phyloP scores from a whole-genome alignment of 37 sponge, comb jelly and placozoan species.

The Lycopodina hypogea region DNA sequence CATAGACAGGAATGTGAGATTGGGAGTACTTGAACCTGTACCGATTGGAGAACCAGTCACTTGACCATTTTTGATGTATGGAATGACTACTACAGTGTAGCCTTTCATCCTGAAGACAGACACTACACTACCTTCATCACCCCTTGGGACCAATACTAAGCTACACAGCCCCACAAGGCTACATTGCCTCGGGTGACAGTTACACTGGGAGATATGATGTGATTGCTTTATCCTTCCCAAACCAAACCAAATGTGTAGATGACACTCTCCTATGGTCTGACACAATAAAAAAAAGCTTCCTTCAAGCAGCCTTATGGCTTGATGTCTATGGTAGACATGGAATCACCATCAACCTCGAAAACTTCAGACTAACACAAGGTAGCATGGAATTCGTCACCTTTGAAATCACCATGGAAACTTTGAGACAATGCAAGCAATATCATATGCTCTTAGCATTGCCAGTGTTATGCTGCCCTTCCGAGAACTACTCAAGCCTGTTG shows the following conservation, averaged over 20 bases:
- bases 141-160: conserved; percentile 35
- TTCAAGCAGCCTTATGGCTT: conserved; percentile 40
- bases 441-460: conserved; percentile 51
- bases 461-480: conserved; percentile 46
- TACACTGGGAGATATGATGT: conserved; percentile 35
- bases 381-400: conserved; percentile 51
- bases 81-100: conserved; percentile 45
- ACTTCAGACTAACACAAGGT: conserved; percentile 33
- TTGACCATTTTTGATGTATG: conserved; percentile 43
- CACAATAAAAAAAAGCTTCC: conserved; percentile 47
- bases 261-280: conserved; percentile 40
- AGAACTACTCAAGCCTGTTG: conserved; percentile 33
- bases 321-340: conserved; percentile 49
- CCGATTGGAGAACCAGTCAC: conserved; percentile 49
- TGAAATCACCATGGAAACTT: conserved; percentile 44
- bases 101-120: conserved; percentile 14
- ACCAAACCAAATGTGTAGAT: conserved; percentile 31
- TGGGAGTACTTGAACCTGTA: conserved; percentile 53
- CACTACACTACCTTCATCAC: conserved; percentile 39
- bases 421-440: conserved; percentile 45
- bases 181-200: conserved; percentile 40
- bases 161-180: conserved; percentile 41
- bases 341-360: conserved; percentile 48
- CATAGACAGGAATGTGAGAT: conserved; percentile 36
- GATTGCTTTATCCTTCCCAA: conserved; percentile 20